A percentile compares a stretch with the other conserved stretches of the same genome.
Conservation (phyloP, 2,113 vertebrate species). For the Amphiprion ocellaris region DNA sequence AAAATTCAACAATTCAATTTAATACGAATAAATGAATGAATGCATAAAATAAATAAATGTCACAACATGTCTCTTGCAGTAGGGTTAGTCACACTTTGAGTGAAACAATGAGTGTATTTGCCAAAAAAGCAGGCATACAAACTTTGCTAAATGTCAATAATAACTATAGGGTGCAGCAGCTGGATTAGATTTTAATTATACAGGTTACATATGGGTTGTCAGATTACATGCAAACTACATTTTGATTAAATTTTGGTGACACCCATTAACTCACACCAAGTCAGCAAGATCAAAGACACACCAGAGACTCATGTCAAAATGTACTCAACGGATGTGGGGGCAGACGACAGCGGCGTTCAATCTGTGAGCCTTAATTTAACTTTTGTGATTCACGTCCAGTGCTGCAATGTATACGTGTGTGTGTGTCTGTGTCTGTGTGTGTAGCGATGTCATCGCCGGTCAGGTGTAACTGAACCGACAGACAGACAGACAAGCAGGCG, state of each 20-base stretch:
- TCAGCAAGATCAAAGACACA: too few species aligned
- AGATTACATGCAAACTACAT: background rate
- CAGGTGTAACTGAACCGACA: constrained; percentile 81
- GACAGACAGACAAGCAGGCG: constrained; percentile 72
- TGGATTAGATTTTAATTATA: background rate
- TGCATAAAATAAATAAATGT: constrained; percentile 16
- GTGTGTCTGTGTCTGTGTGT: constrained; percentile 5
- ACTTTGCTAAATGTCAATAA: background rate
- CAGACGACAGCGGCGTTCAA: background rate
- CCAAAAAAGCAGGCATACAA: background rate
- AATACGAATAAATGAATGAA: background rate
- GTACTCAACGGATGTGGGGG: background rate
- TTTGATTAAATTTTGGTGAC: background rate
- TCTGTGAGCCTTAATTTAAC: constrained; percentile 4
- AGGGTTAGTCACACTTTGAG: background rate
- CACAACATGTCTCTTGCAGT: constrained; percentile 2
- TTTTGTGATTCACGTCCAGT: constrained; percentile 9
- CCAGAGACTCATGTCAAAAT: background rate
- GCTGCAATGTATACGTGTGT: background rate
- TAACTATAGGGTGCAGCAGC: background rate
- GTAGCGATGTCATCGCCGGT: constrained; percentile 62
- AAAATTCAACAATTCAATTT: constrained; percentile 28
- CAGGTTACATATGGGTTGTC: background rate
- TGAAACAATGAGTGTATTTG: background rate
- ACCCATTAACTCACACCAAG: background rate